Percentiles rank a stretch among this genome's conserved stretches.
Evolutionary conservation across 2,113 vertebrate genomes (phyloP).

Genomic region (Gadus chalcogrammus): DNA sequence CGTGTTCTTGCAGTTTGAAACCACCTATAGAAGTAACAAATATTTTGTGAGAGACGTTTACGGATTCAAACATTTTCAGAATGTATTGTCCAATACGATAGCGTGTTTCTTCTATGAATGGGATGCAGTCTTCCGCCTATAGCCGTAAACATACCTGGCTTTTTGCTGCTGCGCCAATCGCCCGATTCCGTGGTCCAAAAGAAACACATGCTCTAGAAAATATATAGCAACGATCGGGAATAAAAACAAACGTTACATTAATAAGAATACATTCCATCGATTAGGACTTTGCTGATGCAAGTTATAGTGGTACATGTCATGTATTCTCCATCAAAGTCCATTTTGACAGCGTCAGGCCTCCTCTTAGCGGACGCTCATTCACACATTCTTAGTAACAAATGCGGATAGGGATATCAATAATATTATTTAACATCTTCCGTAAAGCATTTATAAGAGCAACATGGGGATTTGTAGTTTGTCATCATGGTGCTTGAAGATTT

Average conservation of each 20-base stretch:
- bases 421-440: background rate
- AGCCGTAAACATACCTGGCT: slow-evolving; percentile 83
- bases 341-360: slow-evolving; percentile 61
- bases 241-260: no score
- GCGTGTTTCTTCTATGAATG: background rate
- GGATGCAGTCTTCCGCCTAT: background rate
- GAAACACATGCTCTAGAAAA: slow-evolving; percentile 85
- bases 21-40: slow-evolving; percentile 69
- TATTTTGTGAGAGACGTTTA: background rate
- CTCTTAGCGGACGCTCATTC: slow-evolving; percentile 42
- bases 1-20: slow-evolving; percentile 97
- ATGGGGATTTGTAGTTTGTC: no score
- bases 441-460: no score
- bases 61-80: background rate
- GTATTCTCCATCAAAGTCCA: background rate
- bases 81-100: background rate
- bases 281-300: no score
- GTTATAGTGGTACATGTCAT: no score
- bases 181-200: slow-evolving; percentile 94
- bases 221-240: no score
- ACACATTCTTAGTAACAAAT: slow-evolving; percentile 17
- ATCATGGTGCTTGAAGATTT: background rate
- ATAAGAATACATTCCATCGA: no score
- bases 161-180: slow-evolving; percentile 93
- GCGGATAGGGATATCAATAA: background rate